phyloP scores from a whole-genome alignment of 2,888 invertebrate genomes.

The Lissonota sp. region DNA sequence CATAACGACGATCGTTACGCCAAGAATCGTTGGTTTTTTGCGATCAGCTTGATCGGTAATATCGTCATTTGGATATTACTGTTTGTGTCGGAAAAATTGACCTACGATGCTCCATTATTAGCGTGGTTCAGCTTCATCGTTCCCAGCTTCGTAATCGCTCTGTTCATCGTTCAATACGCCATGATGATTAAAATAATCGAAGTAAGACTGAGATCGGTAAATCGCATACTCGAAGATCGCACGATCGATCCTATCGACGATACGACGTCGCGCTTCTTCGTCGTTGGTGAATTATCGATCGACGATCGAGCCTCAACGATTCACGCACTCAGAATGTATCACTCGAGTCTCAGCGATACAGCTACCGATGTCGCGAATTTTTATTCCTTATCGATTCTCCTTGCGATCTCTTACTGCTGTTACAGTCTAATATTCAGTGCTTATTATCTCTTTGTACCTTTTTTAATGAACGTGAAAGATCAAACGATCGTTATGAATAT shows the following conservation, averaged over 20 bases:
- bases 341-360: constrained; percentile 42
- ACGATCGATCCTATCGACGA: neutral
- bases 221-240: constrained; percentile 41
- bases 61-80: neutral
- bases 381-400: constrained; percentile 51
- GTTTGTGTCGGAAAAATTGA: neutral
- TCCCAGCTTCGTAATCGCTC: constrained; percentile 41
- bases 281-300: constrained; percentile 13
- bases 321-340: constrained; percentile 27
- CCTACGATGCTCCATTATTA: neutral
- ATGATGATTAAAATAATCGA: constrained; percentile 45
- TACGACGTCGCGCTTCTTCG: neutral
- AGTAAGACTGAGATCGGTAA: constrained; percentile 31
- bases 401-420: constrained; percentile 3
- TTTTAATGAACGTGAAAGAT: constrained; percentile 1
- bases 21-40: neutral
- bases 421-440: constrained; percentile 42
- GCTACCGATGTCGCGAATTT: constrained; percentile 42
- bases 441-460: constrained; percentile 43
- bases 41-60: constrained; percentile 2
- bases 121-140: constrained; percentile 26
- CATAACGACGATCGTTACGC: constrained; percentile 5
- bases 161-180: constrained; percentile 49
- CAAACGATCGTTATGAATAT: neutral
- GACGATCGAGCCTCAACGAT: too few species aligned